Conservation (phyloP, 2,888 invertebrate genomes). For the Piscicola geometra region DNA sequence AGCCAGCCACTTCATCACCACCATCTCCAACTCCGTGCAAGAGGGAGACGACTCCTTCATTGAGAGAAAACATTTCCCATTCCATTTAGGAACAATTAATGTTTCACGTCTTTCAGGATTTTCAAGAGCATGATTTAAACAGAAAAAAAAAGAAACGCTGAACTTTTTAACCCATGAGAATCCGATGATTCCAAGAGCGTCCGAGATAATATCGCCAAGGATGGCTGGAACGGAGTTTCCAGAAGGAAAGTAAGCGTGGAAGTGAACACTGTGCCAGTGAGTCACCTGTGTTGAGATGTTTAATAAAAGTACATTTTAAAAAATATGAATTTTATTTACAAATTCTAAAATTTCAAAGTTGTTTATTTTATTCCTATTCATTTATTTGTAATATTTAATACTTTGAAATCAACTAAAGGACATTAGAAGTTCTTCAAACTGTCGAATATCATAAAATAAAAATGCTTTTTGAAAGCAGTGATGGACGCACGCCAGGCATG, state of each 20-base stretch:
- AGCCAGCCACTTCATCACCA: slow-evolving; percentile 91
- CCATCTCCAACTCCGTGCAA: slow-evolving; percentile 89
- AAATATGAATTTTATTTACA: too few relatives aligned
- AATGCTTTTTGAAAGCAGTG: too few relatives aligned
- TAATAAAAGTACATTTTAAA: too few relatives aligned
- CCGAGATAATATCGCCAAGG: slow-evolving; percentile 73
- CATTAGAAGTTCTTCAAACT: too few relatives aligned
- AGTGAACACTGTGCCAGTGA: slow-evolving; percentile 88
- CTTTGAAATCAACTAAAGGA: too few relatives aligned
- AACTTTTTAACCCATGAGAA: slow-evolving; percentile 93
- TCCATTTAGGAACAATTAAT: neutral
- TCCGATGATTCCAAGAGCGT: slow-evolving; percentile 78
- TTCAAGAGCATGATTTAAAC: neutral
- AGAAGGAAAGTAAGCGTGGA: slow-evolving; percentile 71
- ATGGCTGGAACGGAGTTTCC: slow-evolving; percentile 78
- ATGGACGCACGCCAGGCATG: slow-evolving; percentile 45
- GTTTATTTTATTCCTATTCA: too few relatives aligned
- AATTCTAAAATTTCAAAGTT: too few relatives aligned
- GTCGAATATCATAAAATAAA: too few relatives aligned
- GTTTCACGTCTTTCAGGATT: neutral
- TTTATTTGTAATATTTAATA: too few relatives aligned
- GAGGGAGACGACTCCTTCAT: slow-evolving; percentile 77
- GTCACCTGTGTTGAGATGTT: slow-evolving; percentile 62
- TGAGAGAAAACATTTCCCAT: too few relatives aligned
- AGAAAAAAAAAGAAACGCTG: slow-evolving; percentile 50